These are phyloP conservation scores for Microcebus ravelobensis DNA, from an alignment of 2,113 vertebrate species.

Conservation along the genomic window DNA sequence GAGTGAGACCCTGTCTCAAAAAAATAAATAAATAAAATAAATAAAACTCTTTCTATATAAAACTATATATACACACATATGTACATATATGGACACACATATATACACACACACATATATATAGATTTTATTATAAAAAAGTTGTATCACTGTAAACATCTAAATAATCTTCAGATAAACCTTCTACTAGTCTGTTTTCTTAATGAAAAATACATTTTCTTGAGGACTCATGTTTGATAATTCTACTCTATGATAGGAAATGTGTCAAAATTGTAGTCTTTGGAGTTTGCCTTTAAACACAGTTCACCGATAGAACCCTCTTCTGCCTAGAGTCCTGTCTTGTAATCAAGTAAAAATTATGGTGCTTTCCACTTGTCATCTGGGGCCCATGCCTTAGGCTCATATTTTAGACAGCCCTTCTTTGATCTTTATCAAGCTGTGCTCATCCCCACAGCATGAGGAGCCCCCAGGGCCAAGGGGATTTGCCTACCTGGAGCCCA, in stretches of 20 bases:
- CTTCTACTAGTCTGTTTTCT: background rate
- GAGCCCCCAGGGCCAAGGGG: background rate
- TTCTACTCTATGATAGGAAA: background rate
- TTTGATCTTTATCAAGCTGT: background rate
- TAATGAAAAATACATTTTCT: background rate
- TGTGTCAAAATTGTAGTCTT: background rate
- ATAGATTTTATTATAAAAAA: background rate
- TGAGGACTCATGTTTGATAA: background rate
- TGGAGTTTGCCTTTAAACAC: background rate
- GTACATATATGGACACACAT: too few relatives aligned
- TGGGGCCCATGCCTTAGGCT: background rate
- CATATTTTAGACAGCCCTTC: background rate
- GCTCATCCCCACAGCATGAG: background rate
- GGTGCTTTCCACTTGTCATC: background rate
- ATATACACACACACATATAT: too few relatives aligned
- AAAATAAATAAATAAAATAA: too few relatives aligned
- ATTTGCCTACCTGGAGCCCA: background rate
- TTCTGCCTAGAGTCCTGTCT: background rate
- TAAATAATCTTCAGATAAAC: background rate
- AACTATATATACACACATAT: too few relatives aligned
- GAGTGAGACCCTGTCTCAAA: too few relatives aligned
- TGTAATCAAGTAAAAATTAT: background rate
- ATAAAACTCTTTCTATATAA: too few relatives aligned
- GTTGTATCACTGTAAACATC: background rate
- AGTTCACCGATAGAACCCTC: background rate